Percentiles rank a stretch among this genome's conserved stretches.
These are phyloP conservation scores for Lasioglossum malachurum DNA, from an alignment of 2,888 invertebrate species.

Conservation along the genomic window DNA sequence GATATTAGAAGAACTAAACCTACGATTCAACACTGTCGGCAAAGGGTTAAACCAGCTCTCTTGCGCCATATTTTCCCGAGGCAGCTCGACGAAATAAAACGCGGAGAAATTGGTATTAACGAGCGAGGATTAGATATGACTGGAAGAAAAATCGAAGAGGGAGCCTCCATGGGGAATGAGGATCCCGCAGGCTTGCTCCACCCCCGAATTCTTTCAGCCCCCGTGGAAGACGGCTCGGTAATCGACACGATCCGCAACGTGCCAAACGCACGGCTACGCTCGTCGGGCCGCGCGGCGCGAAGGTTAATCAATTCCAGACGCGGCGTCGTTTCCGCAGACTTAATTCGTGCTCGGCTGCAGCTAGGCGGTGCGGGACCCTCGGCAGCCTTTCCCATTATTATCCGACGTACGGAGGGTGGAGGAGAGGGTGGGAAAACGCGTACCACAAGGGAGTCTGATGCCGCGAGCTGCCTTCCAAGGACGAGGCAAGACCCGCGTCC, in stretches of 20 bases:
- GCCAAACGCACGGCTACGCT: conserved; percentile 33
- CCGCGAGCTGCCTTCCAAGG: conserved; percentile 68
- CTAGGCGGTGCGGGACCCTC: conserved; percentile 48
- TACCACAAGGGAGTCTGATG: conserved; percentile 72
- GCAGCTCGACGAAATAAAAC: neutral
- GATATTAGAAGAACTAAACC: no score
- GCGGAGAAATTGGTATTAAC: conserved; percentile 1
- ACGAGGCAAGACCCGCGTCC: conserved; percentile 58
- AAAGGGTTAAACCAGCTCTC: neutral
- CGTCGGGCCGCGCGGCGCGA: conserved; percentile 29
- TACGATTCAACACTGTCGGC: neutral
- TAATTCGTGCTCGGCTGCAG: conserved; percentile 61
- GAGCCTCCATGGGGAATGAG: neutral
- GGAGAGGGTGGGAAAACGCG: conserved; percentile 31
- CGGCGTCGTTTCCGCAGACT: conserved; percentile 70
- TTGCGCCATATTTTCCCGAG: neutral
- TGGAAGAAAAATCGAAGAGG: neutral
- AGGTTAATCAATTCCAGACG: conserved; percentile 68
- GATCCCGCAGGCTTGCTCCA: neutral
- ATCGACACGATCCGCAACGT: conserved; percentile 29
- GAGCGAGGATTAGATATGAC: neutral
- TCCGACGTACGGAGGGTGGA: conserved; percentile 62
- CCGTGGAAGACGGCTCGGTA: conserved; percentile 1
- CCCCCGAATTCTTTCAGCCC: conserved; percentile 16
- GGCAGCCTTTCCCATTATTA: conserved; percentile 72